Conservation (phyloP, 2,113 vertebrate species). For the Rhinoderma darwinii region DNA sequence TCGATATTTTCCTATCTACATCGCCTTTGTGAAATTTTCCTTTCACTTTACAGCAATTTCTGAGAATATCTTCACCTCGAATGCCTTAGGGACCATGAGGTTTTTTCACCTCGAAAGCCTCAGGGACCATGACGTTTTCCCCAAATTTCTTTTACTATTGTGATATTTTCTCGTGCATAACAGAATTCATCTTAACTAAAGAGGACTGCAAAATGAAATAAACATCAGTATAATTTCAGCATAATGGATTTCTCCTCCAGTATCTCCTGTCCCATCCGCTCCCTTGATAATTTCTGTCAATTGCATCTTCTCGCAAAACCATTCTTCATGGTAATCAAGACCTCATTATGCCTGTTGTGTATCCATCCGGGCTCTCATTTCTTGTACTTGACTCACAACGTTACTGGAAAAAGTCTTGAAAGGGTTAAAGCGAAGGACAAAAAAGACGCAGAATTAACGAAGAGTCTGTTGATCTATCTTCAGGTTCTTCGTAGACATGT, state of each 20-base stretch:
- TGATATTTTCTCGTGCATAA: constrained; percentile 15
- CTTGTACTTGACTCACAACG: neutral
- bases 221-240: constrained; percentile 50
- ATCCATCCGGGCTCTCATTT: neutral
- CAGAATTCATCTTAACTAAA: neutral
- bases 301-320: constrained; percentile 12
- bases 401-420: neutral
- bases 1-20: too few relatives aligned
- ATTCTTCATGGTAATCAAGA: constrained; percentile 48
- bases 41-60: constrained; percentile 1
- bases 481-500: too few relatives aligned
- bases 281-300: constrained; percentile 48
- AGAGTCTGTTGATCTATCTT: neutral
- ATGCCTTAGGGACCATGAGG: neutral
- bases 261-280: constrained; percentile 1
- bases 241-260: constrained; percentile 49
- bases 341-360: constrained; percentile 1
- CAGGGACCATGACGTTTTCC: neutral
- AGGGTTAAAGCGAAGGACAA: neutral
- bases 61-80: neutral
- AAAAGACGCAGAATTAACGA: neutral
- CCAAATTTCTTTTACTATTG: constrained; percentile 7
- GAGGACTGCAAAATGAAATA: constrained; percentile 37
- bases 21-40: neutral
- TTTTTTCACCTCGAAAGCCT: neutral